Conservation (phyloP, 2,888 invertebrate species). For the Drosophila putrida region DNA sequence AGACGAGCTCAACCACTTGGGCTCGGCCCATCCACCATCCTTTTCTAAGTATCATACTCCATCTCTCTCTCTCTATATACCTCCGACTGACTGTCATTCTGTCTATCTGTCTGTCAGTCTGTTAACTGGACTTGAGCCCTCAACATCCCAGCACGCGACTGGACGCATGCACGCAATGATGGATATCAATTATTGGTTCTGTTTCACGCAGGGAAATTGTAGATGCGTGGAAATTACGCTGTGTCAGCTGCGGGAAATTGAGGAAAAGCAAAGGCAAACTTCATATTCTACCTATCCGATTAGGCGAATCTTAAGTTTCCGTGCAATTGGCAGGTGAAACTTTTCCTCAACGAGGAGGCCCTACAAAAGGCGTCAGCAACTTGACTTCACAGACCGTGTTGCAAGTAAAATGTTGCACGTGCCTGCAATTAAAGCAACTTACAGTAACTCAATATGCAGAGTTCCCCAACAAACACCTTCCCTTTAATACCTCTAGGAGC, state of each 20-base stretch:
- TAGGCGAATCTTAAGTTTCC: conserved; percentile 68
- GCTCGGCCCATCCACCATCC: conserved; percentile 11
- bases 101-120: not conserved
- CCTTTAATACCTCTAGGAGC: not conserved
- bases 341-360: conserved; percentile 38
- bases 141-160: conserved; percentile 38
- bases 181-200: conserved; percentile 52
- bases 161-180: conserved; percentile 48
- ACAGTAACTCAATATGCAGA: conserved; percentile 72
- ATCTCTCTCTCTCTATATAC: not conserved
- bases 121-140: conserved; percentile 5
- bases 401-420: conserved; percentile 64
- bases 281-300: conserved; percentile 45
- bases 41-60: conserved; percentile 5
- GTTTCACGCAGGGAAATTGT: conserved; percentile 57
- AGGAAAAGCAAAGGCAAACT: not conserved
- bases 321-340: conserved; percentile 40
- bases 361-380: conserved; percentile 64
- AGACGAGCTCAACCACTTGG: conserved; percentile 51
- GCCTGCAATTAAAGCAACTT: conserved; percentile 74
- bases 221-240: conserved; percentile 70
- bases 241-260: conserved; percentile 10
- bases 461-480: not conserved
- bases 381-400: conserved; percentile 52
- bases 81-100: not conserved